phyloP scores from a whole-genome alignment of 1,140 invertebrate genomes.

The Leucophenga varia region DNA sequence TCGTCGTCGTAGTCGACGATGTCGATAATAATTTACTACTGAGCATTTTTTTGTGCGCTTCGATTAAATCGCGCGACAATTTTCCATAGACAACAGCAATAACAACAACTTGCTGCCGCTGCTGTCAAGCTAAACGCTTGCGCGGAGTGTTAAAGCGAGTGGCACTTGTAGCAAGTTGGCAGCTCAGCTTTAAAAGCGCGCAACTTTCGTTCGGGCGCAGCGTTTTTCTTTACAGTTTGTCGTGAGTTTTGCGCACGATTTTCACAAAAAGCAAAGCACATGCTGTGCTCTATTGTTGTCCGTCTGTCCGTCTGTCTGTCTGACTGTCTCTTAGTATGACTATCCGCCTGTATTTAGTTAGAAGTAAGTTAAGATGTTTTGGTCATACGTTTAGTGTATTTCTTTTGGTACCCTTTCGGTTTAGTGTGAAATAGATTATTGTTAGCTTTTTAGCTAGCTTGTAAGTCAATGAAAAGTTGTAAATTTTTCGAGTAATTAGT shows the following conservation, averaged over 20 bases:
- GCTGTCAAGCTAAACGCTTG: too few relatives aligned
- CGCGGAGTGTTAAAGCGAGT: slow-evolving; percentile 46
- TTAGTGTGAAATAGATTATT: too few relatives aligned
- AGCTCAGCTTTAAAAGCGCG: too few relatives aligned
- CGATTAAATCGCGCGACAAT: slow-evolving; percentile 32
- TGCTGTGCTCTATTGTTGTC: slow-evolving; percentile 45
- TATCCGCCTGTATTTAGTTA: slow-evolving; percentile 40
- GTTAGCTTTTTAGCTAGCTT: too few relatives aligned
- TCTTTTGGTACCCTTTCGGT: too few relatives aligned
- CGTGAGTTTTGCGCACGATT: slow-evolving; percentile 48
- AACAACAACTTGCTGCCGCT: too few relatives aligned
- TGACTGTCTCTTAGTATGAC: too few relatives aligned
- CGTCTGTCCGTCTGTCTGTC: not conserved
- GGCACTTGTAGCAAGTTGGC: too few relatives aligned
- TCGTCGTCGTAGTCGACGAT: slow-evolving; percentile 11
- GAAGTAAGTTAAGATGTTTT: slow-evolving; percentile 54
- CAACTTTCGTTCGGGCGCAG: too few relatives aligned
- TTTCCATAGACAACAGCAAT: slow-evolving; percentile 38
- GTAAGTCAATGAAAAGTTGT: too few relatives aligned
- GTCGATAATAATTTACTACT: slow-evolving; percentile 48
- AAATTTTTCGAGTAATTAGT: too few relatives aligned
- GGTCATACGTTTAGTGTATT: too few relatives aligned
- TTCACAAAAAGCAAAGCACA: slow-evolving; percentile 46
- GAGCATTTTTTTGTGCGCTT: slow-evolving; percentile 12
- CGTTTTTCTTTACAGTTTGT: slow-evolving; percentile 19